Conservation (phyloP, 2,888 invertebrate species). For the Antheraea assamensis region DNA sequence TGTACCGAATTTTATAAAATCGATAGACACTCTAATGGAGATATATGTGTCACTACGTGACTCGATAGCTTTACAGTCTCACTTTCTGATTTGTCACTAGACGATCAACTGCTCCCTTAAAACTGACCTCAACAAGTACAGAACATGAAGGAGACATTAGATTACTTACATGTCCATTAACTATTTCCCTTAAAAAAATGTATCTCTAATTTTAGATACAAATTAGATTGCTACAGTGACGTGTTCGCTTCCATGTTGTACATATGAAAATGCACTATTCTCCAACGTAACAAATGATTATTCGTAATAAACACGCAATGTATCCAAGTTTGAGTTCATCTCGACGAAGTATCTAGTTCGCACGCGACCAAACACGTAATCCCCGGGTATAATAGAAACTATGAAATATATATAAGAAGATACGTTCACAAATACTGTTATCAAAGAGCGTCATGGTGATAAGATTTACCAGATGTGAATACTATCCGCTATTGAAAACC, state of each 20-base stretch:
- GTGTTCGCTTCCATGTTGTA: background rate
- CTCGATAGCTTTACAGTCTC: background rate
- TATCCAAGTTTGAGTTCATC: constrained; percentile 1
- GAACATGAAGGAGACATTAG: background rate
- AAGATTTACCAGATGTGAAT: no score
- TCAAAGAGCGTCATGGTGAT: no score
- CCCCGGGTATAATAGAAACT: background rate
- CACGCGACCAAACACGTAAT: background rate
- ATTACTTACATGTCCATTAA: background rate
- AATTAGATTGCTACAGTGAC: background rate
- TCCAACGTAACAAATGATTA: constrained; percentile 3
- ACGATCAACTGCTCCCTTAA: background rate
- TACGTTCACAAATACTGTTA: background rate
- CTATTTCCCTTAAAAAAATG: background rate
- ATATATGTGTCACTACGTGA: background rate
- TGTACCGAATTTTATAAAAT: no score
- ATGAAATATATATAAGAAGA: background rate
- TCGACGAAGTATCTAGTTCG: background rate
- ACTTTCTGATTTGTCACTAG: background rate
- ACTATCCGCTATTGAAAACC: no score
- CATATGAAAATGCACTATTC: background rate
- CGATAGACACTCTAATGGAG: no score
- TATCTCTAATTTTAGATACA: background rate
- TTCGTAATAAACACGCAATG: constrained; percentile 6
- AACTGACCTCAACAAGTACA: background rate